A percentile compares a stretch with the other conserved stretches of the same genome.
phyloP scores from a whole-genome alignment of 2,113 vertebrate genomes.

The Gnathonemus longibarbis region DNA sequence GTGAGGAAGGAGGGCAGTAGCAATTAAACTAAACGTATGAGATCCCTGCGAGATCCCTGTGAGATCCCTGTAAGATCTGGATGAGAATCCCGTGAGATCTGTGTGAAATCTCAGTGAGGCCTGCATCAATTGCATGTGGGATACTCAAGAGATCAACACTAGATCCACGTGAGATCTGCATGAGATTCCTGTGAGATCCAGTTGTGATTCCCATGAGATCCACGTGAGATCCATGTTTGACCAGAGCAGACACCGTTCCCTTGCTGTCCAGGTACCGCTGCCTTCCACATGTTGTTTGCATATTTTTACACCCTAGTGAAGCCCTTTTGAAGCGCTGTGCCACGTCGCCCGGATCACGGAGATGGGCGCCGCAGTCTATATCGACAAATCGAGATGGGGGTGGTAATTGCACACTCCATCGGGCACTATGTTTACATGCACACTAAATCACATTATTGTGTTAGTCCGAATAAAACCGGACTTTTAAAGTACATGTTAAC shows the following conservation, averaged over 20 bases:
- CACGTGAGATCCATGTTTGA: neutral
- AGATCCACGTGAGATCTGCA: neutral
- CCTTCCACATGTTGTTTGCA: neutral
- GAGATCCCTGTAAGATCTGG: neutral
- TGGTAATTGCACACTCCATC: neutral
- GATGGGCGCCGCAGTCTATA: constrained; percentile 33
- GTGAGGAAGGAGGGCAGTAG: neutral
- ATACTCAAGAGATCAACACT: neutral
- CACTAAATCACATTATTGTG: no score
- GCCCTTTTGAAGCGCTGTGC: no score
- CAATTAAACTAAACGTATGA: neutral
- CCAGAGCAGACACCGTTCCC: neutral
- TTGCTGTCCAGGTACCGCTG: constrained; percentile 34
- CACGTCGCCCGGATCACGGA: constrained; percentile 46
- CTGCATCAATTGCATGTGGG: neutral
- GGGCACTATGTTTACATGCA: no score
- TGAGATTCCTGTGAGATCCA: neutral
- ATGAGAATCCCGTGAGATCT: neutral
- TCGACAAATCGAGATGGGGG: constrained; percentile 26
- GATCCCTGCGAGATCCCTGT: neutral
- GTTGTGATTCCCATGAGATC: neutral
- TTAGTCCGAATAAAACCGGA: no score
- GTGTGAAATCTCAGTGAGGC: neutral
- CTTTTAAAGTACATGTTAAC: no score
- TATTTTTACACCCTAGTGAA: neutral